Percentiles rank a stretch among this genome's conserved stretches.
Conservation (phyloP, 2,888 invertebrate species). For the Unio pictorum region DNA sequence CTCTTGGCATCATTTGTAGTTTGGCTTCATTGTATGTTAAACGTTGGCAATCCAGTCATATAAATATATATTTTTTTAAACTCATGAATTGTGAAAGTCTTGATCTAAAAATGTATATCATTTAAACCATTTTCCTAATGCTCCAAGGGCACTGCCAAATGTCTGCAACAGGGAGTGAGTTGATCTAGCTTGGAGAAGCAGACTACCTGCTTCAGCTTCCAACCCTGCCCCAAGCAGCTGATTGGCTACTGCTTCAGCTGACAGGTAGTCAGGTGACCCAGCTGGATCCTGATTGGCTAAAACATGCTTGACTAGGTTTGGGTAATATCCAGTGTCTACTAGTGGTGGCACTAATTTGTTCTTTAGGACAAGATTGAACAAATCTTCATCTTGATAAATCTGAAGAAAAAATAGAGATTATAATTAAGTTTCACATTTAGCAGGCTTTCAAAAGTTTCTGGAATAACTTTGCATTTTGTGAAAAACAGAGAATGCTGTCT, state of each 20-base stretch:
- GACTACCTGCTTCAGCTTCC: conserved; percentile 61
- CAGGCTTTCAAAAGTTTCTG: no score
- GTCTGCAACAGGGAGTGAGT: conserved; percentile 59
- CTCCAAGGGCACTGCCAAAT: conserved; percentile 58
- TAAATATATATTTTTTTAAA: no score
- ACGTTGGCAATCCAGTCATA: no score
- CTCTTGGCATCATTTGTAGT: no score
- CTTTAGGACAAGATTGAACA: conserved; percentile 52
- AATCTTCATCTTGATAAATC: conserved; percentile 47
- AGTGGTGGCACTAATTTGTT: conserved; percentile 49
- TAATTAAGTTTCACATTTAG: no score
- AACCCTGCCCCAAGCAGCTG: conserved; percentile 55
- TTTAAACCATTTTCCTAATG: conserved; percentile 55
- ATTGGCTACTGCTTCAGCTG: conserved; percentile 45
- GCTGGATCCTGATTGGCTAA: conserved; percentile 43
- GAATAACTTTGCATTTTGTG: no score
- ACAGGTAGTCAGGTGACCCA: conserved; percentile 34
- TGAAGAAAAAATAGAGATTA: conserved; percentile 15
- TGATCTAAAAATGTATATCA: not conserved
- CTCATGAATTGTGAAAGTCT: no score
- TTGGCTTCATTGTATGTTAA: no score
- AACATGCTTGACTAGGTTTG: conserved; percentile 45
- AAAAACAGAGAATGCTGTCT: no score
- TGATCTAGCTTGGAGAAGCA: conserved; percentile 55
- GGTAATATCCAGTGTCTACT: conserved; percentile 48